phyloP scores from a whole-genome alignment of 2,113 vertebrate species.

The Stigmatopora nigra region DNA sequence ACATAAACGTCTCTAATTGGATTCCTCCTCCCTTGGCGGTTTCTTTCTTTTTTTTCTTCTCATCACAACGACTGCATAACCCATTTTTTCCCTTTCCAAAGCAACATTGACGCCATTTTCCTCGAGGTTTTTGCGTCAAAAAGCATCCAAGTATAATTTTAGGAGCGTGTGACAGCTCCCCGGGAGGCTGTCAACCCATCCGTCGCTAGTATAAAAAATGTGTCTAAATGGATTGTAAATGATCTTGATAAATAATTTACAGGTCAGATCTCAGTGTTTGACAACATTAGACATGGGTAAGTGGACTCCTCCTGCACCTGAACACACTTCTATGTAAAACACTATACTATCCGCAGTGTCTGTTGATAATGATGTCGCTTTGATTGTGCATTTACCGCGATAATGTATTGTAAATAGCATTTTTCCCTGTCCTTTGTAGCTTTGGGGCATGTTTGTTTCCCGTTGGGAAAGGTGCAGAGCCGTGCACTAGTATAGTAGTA shows the following conservation, averaged over 20 bases:
- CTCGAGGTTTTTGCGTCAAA: conserved; percentile 59
- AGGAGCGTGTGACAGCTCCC: conserved; percentile 69
- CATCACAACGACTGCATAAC: conserved; percentile 52
- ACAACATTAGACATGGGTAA: conserved; percentile 76
- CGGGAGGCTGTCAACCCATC: conserved; percentile 68
- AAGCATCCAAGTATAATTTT: conserved; percentile 39
- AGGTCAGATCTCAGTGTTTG: conserved; percentile 55
- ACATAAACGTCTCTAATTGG: conserved; percentile 47
- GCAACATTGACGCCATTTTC: conserved; percentile 74
- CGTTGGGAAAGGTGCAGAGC: background rate
- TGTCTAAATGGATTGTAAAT: conserved; percentile 74
- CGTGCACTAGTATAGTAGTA: background rate
- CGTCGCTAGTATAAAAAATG: conserved; percentile 58
- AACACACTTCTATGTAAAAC: conserved; percentile 42
- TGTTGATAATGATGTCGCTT: background rate
- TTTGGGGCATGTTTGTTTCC: background rate
- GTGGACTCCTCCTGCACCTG: conserved; percentile 64
- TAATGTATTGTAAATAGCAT: background rate
- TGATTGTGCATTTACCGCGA: background rate
- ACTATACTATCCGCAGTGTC: background rate
- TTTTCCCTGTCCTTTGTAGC: background rate
- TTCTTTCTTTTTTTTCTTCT: conserved; percentile 41
- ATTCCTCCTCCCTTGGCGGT: conserved; percentile 34
- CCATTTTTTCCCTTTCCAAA: conserved; percentile 44
- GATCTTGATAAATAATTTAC: conserved; percentile 65